phyloP scores from a whole-genome alignment of 2,113 vertebrate genomes.

The Albula glossodonta region DNA sequence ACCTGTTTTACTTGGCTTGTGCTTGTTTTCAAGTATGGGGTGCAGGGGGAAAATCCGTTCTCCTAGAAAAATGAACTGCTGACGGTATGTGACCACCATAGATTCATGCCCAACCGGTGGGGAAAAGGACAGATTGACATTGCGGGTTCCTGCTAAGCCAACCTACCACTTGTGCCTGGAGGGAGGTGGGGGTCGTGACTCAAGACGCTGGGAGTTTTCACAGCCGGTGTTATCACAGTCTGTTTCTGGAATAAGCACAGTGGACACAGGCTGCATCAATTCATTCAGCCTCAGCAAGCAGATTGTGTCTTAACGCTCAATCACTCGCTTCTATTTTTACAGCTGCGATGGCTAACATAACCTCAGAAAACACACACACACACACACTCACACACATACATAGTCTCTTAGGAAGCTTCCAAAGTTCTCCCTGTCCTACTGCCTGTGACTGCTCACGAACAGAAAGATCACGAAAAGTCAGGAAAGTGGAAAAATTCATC shows the following conservation, averaged over 20 bases:
- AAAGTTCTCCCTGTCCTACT: not conserved
- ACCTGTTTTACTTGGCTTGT: too few relatives aligned
- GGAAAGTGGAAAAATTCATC: not conserved
- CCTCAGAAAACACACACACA: not conserved
- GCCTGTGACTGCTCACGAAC: not conserved
- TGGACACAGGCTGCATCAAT: not conserved
- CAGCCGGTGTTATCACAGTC: not conserved
- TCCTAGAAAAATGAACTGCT: not conserved
- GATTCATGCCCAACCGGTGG: not conserved
- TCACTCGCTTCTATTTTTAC: not conserved
- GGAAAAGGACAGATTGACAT: not conserved
- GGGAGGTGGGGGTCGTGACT: not conserved
- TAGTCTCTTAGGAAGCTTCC: not conserved
- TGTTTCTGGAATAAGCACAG: not conserved
- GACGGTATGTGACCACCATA: not conserved
- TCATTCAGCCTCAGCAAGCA: not conserved
- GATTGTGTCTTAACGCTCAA: not conserved
- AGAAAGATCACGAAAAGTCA: not conserved
- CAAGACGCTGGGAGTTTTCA: not conserved
- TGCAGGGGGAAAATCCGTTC: too few relatives aligned
- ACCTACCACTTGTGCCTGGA: not conserved
- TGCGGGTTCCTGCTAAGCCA: not conserved
- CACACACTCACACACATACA: too few relatives aligned
- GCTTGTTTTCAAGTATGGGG: too few relatives aligned
- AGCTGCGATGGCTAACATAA: not conserved